These are phyloP conservation scores for Aramus guarauna DNA, from an alignment of 2,113 vertebrate species.

Conservation along the genomic window DNA sequence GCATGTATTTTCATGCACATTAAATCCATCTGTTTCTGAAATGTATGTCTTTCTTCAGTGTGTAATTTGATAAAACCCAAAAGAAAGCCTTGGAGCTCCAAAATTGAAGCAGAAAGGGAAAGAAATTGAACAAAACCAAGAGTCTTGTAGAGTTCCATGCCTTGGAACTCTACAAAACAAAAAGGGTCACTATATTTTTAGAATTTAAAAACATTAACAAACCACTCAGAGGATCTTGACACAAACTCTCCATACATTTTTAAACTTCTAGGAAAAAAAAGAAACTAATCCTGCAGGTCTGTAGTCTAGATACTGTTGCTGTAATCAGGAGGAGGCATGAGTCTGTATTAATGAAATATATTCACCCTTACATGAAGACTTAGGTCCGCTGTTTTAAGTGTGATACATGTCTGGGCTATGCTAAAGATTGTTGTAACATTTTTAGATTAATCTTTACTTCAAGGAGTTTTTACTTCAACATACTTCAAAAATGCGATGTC, in stretches of 20 bases:
- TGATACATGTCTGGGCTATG: too few species aligned
- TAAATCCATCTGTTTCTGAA: conserved; percentile 85
- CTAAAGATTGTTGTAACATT: neutral
- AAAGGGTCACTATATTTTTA: conserved; percentile 52
- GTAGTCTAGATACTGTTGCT: neutral
- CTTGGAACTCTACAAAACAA: conserved; percentile 10
- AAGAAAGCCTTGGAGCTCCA: conserved; percentile 68
- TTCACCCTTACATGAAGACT: neutral
- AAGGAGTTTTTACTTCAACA: neutral
- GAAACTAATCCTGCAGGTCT: fast-evolving
- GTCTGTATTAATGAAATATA: neutral
- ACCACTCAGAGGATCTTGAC: neutral
- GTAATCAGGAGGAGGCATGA: neutral
- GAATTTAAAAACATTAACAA: conserved; percentile 1
- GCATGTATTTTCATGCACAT: conserved; percentile 83
- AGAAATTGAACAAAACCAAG: neutral
- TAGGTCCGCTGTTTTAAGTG: neutral
- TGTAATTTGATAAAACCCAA: conserved; percentile 83
- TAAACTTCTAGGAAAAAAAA: neutral
- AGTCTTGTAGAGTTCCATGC: too few species aligned
- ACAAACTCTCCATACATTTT: neutral
- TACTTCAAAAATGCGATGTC: fast-evolving
- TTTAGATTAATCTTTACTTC: neutral
- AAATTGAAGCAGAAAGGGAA: conserved; percentile 65
- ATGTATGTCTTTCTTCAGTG: conserved; percentile 70